These are phyloP conservation scores for Enteromius unitaeniatus DNA, from an alignment of 2,797 vertebrate species.

Conservation along the genomic window DNA sequence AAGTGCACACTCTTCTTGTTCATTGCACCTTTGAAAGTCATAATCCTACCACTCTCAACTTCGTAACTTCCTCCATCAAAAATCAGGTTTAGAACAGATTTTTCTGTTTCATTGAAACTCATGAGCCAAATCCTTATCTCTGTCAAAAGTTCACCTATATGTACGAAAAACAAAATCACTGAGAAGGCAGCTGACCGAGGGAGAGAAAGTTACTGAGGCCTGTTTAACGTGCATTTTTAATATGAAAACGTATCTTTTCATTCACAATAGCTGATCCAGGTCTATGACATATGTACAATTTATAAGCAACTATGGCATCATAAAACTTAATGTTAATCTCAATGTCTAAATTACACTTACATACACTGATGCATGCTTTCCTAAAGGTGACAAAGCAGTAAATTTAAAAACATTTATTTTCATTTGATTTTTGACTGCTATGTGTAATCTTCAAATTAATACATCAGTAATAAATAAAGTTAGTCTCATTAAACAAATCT, in stretches of 20 bases:
- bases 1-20: background rate
- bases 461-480: background rate
- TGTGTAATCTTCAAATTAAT: background rate
- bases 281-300: too few relatives aligned
- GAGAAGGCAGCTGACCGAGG: too few relatives aligned
- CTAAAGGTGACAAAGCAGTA: background rate
- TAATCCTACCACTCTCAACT: background rate
- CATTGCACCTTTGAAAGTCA: slow-evolving; percentile 3
- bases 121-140: slow-evolving; percentile 29
- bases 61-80: background rate
- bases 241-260: too few relatives aligned
- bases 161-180: background rate
- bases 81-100: background rate
- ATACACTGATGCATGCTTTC: background rate
- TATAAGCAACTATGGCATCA: too few relatives aligned
- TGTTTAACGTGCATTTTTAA: background rate
- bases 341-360: background rate
- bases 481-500: background rate
- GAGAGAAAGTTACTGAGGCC: background rate
- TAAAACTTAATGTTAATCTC: background rate
- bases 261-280: too few relatives aligned
- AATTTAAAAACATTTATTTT: too few relatives aligned
- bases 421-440: background rate
- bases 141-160: background rate
- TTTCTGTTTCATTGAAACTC: background rate